Evolutionary conservation across 2,797 vertebrate species (phyloP).

Genomic region (Tympanoctomys barrerae): DNA sequence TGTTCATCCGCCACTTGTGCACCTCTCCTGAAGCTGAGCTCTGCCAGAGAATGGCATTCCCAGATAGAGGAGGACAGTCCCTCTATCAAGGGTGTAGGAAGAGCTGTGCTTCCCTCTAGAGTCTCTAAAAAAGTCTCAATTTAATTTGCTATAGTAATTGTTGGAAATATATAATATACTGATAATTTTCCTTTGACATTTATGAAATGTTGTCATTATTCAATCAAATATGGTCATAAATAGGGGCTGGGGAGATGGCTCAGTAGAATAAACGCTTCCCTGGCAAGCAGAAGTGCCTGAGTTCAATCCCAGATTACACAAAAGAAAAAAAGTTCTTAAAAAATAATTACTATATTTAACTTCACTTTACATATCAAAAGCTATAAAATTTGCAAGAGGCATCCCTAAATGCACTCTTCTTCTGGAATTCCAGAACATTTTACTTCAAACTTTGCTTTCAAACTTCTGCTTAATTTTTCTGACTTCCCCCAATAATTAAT

Average conservation of each 20-base stretch:
- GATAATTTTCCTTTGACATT: neutral
- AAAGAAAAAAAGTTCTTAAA: no score
- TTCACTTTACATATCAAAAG: neutral
- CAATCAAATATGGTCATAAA: neutral
- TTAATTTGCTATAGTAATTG: neutral
- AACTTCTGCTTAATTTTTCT: no score
- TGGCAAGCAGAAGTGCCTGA: no score
- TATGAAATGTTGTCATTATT: neutral
- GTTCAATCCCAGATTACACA: no score
- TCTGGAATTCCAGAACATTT: neutral
- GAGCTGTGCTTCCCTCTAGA: no score
- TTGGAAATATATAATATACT: neutral
- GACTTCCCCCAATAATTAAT: neutral
- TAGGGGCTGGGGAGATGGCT: no score
- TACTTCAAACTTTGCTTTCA: neutral
- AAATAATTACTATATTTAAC: neutral
- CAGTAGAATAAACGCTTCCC: no score
- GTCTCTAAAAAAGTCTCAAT: neutral
- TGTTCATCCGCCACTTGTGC: no score
- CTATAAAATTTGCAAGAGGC: neutral
- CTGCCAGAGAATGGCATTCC: no score
- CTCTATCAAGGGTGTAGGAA: no score
- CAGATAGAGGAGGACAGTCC: no score
- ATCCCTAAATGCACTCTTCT: accelerated
- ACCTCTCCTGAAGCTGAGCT: no score